Percentiles rank a stretch among this genome's conserved stretches.
Evolutionary conservation across 2,888 invertebrate genomes (phyloP).

Genomic region (Euzophera pinguis): DNA sequence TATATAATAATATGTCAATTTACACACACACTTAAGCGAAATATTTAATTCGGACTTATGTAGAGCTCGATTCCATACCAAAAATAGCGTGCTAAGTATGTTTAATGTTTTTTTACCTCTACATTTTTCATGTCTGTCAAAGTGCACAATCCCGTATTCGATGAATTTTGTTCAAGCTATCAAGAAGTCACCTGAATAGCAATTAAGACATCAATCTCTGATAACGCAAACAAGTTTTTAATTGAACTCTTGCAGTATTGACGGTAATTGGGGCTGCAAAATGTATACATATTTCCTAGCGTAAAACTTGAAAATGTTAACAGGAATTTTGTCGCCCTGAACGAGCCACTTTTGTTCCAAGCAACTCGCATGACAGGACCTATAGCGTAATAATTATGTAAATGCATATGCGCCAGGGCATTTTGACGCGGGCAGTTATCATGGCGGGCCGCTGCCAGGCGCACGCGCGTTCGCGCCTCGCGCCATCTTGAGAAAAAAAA

Average conservation of each 20-base stretch:
- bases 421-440: slow-evolving; percentile 50
- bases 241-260: neutral
- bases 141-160: too few species aligned
- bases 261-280: neutral
- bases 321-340: slow-evolving; percentile 6
- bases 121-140: too few species aligned
- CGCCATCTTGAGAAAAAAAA: slow-evolving; percentile 32
- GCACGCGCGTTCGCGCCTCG: slow-evolving; percentile 53
- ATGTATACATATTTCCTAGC: neutral
- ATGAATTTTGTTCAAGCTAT: too few species aligned
- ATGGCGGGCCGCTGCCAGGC: slow-evolving; percentile 62
- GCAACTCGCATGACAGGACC: slow-evolving; percentile 37
- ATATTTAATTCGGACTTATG: too few species aligned
- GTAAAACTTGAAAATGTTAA: neutral
- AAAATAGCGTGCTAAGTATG: too few species aligned
- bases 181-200: too few species aligned
- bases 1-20: too few species aligned
- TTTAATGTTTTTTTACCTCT: too few species aligned
- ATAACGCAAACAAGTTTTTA: neutral
- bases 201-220: neutral
- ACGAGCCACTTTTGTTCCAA: slow-evolving; percentile 13
- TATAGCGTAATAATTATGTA: slow-evolving; percentile 61
- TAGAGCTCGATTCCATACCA: too few species aligned
- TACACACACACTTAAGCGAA: too few species aligned
- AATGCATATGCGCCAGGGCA: slow-evolving; percentile 50